Conservation (phyloP, 2,797 vertebrate genomes). For the Bothrops alternatus region DNA sequence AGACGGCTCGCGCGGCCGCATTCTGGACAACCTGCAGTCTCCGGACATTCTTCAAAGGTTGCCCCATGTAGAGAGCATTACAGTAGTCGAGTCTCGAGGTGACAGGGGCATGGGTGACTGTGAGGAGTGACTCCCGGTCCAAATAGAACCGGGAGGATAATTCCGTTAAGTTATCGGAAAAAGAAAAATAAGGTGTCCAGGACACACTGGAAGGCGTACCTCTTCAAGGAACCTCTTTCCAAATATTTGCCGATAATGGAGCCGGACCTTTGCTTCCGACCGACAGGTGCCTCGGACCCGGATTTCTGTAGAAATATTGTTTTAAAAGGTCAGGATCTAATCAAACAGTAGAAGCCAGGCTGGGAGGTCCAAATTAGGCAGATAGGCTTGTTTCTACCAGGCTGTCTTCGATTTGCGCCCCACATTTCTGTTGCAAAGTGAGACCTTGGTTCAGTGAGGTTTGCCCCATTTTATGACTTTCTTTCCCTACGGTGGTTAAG, state of each 20-base stretch:
- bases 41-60: too few relatives aligned
- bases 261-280: conserved; percentile 72
- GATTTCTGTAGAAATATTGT: conserved; percentile 77
- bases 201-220: conserved; percentile 60
- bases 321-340: background rate
- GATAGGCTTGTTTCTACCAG: background rate
- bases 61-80: too few relatives aligned
- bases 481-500: background rate
- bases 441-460: background rate
- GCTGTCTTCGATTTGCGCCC: background rate
- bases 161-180: background rate
- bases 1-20: too few relatives aligned
- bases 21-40: too few relatives aligned
- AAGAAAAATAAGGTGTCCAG: background rate
- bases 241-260: conserved; percentile 71
- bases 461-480: background rate
- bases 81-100: too few relatives aligned
- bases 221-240: conserved; percentile 67
- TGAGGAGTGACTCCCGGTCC: too few relatives aligned
- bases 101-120: too few relatives aligned
- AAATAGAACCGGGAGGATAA: too few relatives aligned
- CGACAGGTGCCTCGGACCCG: conserved; percentile 50
- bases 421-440: background rate
- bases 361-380: conserved; percentile 1
- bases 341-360: background rate